A percentile compares a stretch with the other conserved stretches of the same genome.
Evolutionary conservation across 2,113 vertebrate genomes (phyloP).

Genomic region (Parotia lawesii): DNA sequence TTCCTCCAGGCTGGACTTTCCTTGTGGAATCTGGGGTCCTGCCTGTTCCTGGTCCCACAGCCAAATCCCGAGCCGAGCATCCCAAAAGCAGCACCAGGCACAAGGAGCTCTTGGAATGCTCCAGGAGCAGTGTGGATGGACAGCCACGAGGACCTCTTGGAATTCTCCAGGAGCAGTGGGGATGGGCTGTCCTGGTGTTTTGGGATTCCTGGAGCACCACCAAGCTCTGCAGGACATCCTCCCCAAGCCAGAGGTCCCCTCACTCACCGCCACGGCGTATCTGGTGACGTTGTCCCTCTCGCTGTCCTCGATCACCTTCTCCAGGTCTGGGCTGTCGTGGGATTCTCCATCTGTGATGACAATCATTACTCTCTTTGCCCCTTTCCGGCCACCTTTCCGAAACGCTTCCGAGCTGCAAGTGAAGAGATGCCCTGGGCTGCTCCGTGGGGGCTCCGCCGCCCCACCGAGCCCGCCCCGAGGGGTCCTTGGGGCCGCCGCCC

Average conservation of each 20-base stretch:
- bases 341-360: constrained; percentile 97
- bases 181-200: too few relatives aligned
- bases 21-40: background rate
- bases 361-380: constrained; percentile 95
- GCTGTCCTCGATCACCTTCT: constrained; percentile 84
- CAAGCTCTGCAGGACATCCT: accelerated
- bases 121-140: background rate
- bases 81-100: background rate
- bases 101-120: background rate
- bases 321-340: constrained; percentile 89
- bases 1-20: background rate
- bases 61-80: accelerated
- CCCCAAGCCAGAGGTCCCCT: accelerated
- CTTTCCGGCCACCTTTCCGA: constrained; percentile 86
- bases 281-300: constrained; percentile 91
- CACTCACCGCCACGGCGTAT: constrained; percentile 92
- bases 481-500: background rate
- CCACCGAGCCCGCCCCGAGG: background rate
- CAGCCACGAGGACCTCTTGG: background rate
- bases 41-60: background rate
- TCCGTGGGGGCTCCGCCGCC: background rate
- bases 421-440: constrained; percentile 30
- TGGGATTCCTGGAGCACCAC: accelerated
- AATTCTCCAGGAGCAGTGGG: background rate
- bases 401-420: constrained; percentile 83